These are phyloP conservation scores for Clarias platycephalus DNA, from an alignment of 2,797 vertebrate species.

Conservation along the genomic window DNA sequence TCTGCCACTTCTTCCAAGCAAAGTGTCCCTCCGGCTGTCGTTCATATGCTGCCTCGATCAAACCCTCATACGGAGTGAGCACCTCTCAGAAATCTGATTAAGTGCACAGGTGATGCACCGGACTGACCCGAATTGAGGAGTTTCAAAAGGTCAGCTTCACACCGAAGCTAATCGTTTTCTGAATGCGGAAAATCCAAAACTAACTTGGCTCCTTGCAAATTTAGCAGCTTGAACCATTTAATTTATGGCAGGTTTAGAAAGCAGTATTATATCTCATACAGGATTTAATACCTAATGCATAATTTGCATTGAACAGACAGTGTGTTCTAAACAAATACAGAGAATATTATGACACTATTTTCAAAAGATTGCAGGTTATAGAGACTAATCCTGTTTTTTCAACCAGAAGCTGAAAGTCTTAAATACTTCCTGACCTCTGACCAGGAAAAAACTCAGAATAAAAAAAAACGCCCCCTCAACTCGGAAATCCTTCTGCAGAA, in stretches of 20 bases:
- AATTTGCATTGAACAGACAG: background rate
- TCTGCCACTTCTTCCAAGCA: background rate
- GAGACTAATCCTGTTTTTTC: background rate
- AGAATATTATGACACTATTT: background rate
- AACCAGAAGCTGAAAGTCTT: background rate
- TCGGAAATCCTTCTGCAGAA: background rate
- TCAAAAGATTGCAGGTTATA: background rate
- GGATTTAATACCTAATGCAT: background rate
- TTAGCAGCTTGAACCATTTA: background rate
- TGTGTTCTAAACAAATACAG: background rate
- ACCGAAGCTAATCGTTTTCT: background rate
- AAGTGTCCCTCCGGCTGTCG: constrained; percentile 26
- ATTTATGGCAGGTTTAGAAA: background rate
- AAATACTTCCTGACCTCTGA: background rate
- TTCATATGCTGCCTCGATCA: constrained; percentile 10
- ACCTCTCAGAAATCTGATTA: constrained; percentile 20
- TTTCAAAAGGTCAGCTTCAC: constrained; percentile 2
- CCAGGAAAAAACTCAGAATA: background rate
- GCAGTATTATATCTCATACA: background rate
- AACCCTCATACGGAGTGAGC: background rate
- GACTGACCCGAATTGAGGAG: background rate
- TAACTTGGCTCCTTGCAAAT: background rate
- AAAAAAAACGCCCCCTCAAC: background rate
- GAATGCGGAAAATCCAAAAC: background rate
- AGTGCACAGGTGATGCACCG: constrained; percentile 8